Evolutionary conservation across 2,888 invertebrate genomes (phyloP).

Genomic region (Volucella inanis): DNA sequence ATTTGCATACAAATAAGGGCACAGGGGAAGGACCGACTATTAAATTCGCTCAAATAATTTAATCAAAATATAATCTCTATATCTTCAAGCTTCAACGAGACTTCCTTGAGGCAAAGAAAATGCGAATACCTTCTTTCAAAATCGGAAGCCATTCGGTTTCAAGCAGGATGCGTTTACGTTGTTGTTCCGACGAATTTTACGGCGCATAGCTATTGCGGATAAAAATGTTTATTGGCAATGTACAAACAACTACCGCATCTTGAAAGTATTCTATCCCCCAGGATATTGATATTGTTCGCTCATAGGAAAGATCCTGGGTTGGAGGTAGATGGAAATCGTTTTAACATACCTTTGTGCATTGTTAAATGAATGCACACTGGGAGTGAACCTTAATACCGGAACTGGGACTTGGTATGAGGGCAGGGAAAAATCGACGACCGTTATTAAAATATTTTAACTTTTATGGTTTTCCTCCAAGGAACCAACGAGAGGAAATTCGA

Average conservation of each 20-base stretch:
- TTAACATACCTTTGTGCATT: conserved; percentile 83
- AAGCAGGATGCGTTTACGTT: conserved; percentile 41
- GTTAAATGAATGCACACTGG: conserved; percentile 80
- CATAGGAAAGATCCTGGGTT: conserved; percentile 31
- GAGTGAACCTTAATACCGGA: neutral
- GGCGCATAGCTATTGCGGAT: conserved; percentile 64
- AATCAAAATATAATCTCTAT: conserved; percentile 74
- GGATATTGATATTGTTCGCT: conserved; percentile 73
- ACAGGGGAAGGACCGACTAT: conserved; percentile 52
- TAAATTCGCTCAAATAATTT: conserved; percentile 74
- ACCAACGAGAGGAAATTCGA: conserved; percentile 24
- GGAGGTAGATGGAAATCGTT: conserved; percentile 72
- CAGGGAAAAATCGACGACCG: conserved; percentile 56
- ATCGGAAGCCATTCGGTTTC: conserved; percentile 57
- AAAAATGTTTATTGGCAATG: conserved; percentile 74
- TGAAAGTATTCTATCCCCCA: conserved; percentile 70
- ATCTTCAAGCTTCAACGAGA: conserved; percentile 45
- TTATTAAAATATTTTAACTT: conserved; percentile 75
- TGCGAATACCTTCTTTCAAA: conserved; percentile 57
- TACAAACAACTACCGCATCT: conserved; percentile 74
- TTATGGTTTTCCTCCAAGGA: conserved; percentile 65
- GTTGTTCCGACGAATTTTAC: conserved; percentile 64
- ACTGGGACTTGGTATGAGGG: neutral
- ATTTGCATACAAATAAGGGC: conserved; percentile 74
- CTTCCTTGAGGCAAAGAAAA: conserved; percentile 61